These are phyloP conservation scores for Troglohyphantes excavatus DNA, from an alignment of 2,888 invertebrate species.

Conservation along the genomic window DNA sequence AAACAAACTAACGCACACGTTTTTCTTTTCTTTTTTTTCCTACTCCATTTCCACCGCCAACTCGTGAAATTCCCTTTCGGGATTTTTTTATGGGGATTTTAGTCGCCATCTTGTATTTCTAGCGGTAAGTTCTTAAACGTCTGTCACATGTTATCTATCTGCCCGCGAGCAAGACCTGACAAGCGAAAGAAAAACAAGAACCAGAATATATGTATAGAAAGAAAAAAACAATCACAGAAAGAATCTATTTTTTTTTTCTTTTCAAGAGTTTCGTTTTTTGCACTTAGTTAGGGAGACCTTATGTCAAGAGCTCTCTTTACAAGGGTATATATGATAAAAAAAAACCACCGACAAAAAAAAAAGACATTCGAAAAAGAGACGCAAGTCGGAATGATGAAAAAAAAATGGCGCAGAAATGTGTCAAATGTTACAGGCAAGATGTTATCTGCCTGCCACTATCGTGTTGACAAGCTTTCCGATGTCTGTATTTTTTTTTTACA, in stretches of 20 bases:
- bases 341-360: not conserved
- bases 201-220: not conserved
- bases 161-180: constrained; percentile 42
- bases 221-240: not conserved
- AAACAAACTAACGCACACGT: constrained; percentile 12
- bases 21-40: constrained; percentile 11
- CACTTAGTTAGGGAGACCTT: constrained; percentile 62
- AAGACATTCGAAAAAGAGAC: not conserved
- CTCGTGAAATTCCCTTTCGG: not conserved
- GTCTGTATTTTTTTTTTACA: constrained; percentile 10
- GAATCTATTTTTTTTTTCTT: not conserved
- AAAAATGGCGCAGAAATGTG: constrained; percentile 32
- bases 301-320: constrained; percentile 52
- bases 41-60: too few species aligned
- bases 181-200: constrained; percentile 45
- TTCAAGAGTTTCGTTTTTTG: constrained; percentile 53
- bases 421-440: constrained; percentile 59
- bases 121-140: constrained; percentile 61
- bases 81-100: not conserved
- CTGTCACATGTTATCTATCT: constrained; percentile 70
- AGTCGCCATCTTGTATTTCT: not conserved
- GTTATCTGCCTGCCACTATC: constrained; percentile 61
- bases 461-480: constrained; percentile 58
- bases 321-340: not conserved
- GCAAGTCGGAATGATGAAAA: not conserved